Conservation (phyloP, 2,113 vertebrate genomes). For the Anser cygnoides region DNA sequence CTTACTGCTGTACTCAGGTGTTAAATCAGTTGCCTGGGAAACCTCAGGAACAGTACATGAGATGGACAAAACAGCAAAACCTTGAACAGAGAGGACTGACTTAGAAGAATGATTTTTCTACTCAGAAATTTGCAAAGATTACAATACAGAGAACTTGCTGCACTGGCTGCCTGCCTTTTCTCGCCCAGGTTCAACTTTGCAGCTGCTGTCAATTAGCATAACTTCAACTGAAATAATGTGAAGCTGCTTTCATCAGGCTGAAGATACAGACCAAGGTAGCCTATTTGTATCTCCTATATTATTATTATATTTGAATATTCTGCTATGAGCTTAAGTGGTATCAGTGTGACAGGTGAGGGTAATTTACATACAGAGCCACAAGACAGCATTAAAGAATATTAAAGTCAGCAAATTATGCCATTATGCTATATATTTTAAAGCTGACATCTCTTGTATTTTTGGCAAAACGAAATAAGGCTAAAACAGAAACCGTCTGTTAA, state of each 20-base stretch:
- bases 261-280: background rate
- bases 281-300: background rate
- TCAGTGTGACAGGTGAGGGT: background rate
- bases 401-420: background rate
- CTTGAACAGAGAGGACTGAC: background rate
- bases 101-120: background rate
- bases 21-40: constrained; percentile 57
- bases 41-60: background rate
- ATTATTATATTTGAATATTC: background rate
- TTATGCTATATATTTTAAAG: background rate
- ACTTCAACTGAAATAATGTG: background rate
- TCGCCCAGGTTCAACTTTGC: background rate
- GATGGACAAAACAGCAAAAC: constrained; percentile 7
- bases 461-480: background rate
- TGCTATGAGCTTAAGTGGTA: background rate
- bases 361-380: background rate
- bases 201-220: background rate
- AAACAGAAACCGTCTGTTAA: background rate
- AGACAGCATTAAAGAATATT: background rate
- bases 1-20: constrained; percentile 35
- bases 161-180: background rate
- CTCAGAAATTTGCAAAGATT: background rate
- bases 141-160: background rate
- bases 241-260: background rate
- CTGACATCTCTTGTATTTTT: background rate